These are phyloP conservation scores for Accipiter virgatus DNA, from an alignment of 2,113 vertebrate genomes.

Conservation along the genomic window DNA sequence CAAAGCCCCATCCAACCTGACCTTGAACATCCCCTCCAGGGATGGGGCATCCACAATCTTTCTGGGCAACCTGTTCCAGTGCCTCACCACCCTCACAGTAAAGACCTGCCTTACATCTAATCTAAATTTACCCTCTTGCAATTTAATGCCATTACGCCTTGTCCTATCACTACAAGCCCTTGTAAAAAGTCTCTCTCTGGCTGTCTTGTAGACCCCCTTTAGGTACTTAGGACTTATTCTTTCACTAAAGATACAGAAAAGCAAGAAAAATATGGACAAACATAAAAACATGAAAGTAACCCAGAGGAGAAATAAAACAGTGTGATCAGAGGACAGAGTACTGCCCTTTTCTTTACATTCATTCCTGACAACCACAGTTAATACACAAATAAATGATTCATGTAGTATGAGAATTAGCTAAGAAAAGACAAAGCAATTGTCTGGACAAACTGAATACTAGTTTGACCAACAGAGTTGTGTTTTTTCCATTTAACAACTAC, in stretches of 20 bases:
- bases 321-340: background rate
- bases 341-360: background rate
- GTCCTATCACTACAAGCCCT: too few relatives aligned
- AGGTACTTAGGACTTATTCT: background rate
- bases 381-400: background rate
- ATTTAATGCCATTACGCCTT: too few relatives aligned
- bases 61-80: too few relatives aligned
- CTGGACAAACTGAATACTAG: background rate
- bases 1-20: too few relatives aligned
- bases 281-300: background rate
- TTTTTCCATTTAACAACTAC: background rate
- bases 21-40: too few relatives aligned
- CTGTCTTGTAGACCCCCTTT: too few relatives aligned
- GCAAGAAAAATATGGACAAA: background rate
- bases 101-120: too few relatives aligned
- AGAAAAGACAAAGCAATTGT: background rate
- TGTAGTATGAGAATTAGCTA: background rate
- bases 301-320: background rate
- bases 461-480: background rate
- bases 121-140: too few relatives aligned
- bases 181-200: too few relatives aligned
- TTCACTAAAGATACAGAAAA: background rate
- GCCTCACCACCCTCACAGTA: too few relatives aligned
- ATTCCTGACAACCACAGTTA: background rate
- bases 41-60: too few relatives aligned